Percentiles rank a stretch among this genome's conserved stretches.
These are phyloP conservation scores for Pocillopora grandis DNA, from an alignment of 92 coral and sea anemone species.

Conservation along the genomic window DNA sequence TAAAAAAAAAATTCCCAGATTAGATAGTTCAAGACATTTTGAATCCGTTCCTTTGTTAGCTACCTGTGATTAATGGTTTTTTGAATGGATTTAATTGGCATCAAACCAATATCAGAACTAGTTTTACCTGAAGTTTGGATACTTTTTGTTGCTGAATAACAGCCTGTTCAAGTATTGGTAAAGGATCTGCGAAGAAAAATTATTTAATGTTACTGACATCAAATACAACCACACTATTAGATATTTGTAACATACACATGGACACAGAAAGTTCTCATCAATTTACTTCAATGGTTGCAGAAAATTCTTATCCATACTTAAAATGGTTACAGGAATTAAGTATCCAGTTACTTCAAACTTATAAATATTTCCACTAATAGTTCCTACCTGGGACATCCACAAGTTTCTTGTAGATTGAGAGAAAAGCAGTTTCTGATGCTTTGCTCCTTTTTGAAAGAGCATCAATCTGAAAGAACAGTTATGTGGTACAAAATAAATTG, in stretches of 20 bases:
- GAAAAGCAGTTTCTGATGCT: constrained; percentile 95
- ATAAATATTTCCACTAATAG: background rate
- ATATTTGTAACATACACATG: background rate
- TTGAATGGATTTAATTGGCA: background rate
- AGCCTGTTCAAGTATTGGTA: constrained; percentile 89
- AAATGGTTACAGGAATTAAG: no score
- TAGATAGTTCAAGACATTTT: no score
- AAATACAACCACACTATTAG: background rate
- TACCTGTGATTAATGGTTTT: background rate
- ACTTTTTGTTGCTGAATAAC: constrained; percentile 91
- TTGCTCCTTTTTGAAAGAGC: constrained; percentile 96
- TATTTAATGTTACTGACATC: background rate
- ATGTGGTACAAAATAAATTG: no score
- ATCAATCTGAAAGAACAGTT: constrained; percentile 69
- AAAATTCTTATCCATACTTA: no score
- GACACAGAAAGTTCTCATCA: no score
- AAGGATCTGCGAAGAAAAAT: constrained; percentile 63
- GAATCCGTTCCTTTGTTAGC: no score
- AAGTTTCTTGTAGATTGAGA: constrained; percentile 94
- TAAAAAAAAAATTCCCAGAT: no score
- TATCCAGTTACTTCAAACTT: no score
- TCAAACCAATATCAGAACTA: background rate
- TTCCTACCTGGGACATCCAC: constrained; percentile 94
- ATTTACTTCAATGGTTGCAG: no score
- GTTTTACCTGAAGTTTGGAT: constrained; percentile 82